Percentiles rank a stretch among this genome's conserved stretches.
Conservation (phyloP, 2,797 vertebrate species). For the Cynodonichthys magdalenae region DNA sequence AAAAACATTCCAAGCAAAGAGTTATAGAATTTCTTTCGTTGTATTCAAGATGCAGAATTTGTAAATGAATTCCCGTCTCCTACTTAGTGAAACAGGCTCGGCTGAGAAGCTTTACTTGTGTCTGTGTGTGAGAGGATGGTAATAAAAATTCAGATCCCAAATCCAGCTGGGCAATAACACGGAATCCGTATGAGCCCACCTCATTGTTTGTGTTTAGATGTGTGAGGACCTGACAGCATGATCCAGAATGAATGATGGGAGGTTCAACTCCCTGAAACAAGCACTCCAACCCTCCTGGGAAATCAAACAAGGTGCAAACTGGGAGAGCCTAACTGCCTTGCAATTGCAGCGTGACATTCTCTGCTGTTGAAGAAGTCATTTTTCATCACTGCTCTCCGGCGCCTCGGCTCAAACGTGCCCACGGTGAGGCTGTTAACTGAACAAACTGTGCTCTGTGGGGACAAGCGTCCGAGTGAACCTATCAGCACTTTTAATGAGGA, state of each 20-base stretch:
- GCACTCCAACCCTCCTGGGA: constrained; percentile 69
- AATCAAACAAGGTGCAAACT: constrained; percentile 74
- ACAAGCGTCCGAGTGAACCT: constrained; percentile 25
- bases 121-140: neutral
- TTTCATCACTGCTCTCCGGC: constrained; percentile 33
- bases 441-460: constrained; percentile 28
- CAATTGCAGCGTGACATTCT: constrained; percentile 60
- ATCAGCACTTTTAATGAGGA: constrained; percentile 40
- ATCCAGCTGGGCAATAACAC: constrained; percentile 26
- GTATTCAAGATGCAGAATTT: neutral
- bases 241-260: constrained; percentile 75
- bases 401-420: constrained; percentile 15
- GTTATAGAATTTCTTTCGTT: neutral
- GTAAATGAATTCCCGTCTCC: neutral
- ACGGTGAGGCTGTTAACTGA: constrained; percentile 25
- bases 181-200: constrained; percentile 24
- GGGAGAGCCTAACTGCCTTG: constrained; percentile 49
- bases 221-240: constrained; percentile 60
- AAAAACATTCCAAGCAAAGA: neutral
- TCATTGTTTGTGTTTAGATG: constrained; percentile 63
- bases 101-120: neutral
- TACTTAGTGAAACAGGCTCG: neutral
- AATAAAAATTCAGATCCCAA: constrained; percentile 23
- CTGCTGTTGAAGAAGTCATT: constrained; percentile 61
- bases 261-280: constrained; percentile 72